Evolutionary conservation across 2,888 invertebrate genomes (phyloP), one percentile per base, ranked within the genome.

Genomic region (Hyalella azteca): DNA sequence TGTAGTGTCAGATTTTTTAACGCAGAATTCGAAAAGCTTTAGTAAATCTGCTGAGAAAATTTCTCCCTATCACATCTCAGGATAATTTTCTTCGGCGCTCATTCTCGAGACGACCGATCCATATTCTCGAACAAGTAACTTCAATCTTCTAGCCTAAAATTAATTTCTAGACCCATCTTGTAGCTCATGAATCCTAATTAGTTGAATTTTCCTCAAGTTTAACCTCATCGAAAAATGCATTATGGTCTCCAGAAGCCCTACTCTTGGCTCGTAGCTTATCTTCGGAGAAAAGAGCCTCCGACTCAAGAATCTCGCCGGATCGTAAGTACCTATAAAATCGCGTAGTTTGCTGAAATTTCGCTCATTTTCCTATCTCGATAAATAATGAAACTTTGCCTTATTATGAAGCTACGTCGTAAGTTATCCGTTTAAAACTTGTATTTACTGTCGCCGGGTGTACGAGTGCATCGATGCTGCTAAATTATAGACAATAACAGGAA

Each of bases 101-200:
- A n/a, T 45, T 45, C 45, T 45, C 15, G 45, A 45, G n/a, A n/a
- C n/a, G n/a, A n/a, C n/a, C n/a, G n/a, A n/a, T n/a, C n/a, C n/a
- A n/a, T n/a, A 9, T 45, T 26, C 26, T 54, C 22, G 3, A 36
- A 29, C 32, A 22, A 9, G 59, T 11, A 36, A 36, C 66, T 36
- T 36, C 66, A 36, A n/a, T 66, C 19, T 32, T 66, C 39, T 36
- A 11, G 19, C 7, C 36, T 32, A 36, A 66, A 66, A 66, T 66
- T 19, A 66, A 66, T 66, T 66, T 66, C 32, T 32, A 36, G 15
- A 7, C 66, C 66, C 39, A 5, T 7, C 36, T 11, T 32, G 36
- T 19, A 36, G 66, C 7, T 36, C 32, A 29, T 66, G 36, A 66
- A 66, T 66, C 36, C 66, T 66, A 66, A 66, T 66, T 66, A 66